A percentile compares a stretch with the other conserved stretches of the same genome.
phyloP scores from a whole-genome alignment of 1,140 invertebrate genomes.

The Meteorus sp. region DNA sequence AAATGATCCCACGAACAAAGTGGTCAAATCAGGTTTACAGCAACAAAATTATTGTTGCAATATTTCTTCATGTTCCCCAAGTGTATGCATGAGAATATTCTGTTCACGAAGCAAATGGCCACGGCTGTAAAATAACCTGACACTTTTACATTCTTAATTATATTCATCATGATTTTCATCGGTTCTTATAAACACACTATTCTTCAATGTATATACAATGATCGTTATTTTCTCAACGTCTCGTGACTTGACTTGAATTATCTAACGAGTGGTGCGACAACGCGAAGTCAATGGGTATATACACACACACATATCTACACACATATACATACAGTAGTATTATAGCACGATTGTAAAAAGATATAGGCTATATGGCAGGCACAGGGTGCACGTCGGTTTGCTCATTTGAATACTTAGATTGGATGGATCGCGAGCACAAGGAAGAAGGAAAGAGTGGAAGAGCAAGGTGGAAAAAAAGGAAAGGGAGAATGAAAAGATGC shows the following conservation, averaged over 20 bases:
- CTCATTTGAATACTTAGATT: slow-evolving; percentile 62
- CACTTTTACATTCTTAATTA: no score
- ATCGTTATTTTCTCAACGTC: neutral
- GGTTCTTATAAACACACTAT: no score
- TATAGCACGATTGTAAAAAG: slow-evolving; percentile 42
- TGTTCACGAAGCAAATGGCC: no score
- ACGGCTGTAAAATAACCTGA: no score
- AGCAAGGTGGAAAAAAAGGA: slow-evolving; percentile 14
- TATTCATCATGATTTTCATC: no score
- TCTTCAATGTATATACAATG: no score
- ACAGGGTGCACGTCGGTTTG: slow-evolving; percentile 36
- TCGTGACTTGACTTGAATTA: neutral
- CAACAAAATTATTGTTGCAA: no score
- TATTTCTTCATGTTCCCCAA: no score
- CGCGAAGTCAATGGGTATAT: neutral
- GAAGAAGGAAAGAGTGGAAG: slow-evolving; percentile 18
- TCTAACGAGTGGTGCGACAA: slow-evolving; percentile 1
- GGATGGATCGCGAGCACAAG: slow-evolving; percentile 47
- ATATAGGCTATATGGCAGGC: slow-evolving; percentile 31
- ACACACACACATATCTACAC: neutral
- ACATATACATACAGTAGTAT: neutral
- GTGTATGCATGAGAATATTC: no score
- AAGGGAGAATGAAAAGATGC: slow-evolving; percentile 4
- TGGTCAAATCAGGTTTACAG: no score
- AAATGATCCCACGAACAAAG: no score